phyloP scores from a whole-genome alignment of 2,888 invertebrate species.

The Deilephila porcellus region DNA sequence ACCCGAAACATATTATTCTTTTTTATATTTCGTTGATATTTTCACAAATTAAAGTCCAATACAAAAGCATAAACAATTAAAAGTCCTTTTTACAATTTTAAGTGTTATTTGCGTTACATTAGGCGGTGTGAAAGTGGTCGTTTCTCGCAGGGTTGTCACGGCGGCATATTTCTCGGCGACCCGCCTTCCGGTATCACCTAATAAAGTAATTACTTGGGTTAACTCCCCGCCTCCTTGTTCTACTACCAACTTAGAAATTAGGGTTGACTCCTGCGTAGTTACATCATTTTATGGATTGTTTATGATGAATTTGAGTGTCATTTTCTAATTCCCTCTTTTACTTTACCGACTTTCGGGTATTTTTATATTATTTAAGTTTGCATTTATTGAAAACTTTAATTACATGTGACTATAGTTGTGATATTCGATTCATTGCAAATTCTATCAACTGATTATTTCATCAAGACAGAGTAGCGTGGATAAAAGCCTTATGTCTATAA shows the following conservation, averaged over 20 bases:
- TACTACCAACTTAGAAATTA: slow-evolving; percentile 35
- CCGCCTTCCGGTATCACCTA: slow-evolving; percentile 65
- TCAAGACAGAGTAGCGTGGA: too few species aligned
- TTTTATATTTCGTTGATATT: not conserved
- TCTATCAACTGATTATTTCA: too few species aligned
- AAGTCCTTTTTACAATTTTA: slow-evolving; percentile 21
- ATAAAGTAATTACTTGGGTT: slow-evolving; percentile 71
- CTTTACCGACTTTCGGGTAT: too few species aligned
- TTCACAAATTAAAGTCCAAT: not conserved
- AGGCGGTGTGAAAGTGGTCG: slow-evolving; percentile 38
- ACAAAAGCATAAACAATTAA: slow-evolving; percentile 4
- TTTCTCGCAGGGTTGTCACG: slow-evolving; percentile 49
- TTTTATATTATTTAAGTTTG: too few species aligned
- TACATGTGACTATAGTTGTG: too few species aligned
- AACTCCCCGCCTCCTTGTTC: slow-evolving; percentile 39
- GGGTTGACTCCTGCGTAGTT: slow-evolving; percentile 43
- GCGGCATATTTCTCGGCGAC: slow-evolving; percentile 55
- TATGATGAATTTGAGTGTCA: not conserved
- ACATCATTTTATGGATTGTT: not conserved
- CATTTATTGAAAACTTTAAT: too few species aligned
- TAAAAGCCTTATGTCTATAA: too few species aligned
- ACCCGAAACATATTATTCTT: not conserved
- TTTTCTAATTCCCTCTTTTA: not conserved
- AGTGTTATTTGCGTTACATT: slow-evolving; percentile 35
- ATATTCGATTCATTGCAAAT: too few species aligned